Base-by-base conservation (phyloP, 2,888 invertebrate species). In the Adineta ricciae region DNA sequence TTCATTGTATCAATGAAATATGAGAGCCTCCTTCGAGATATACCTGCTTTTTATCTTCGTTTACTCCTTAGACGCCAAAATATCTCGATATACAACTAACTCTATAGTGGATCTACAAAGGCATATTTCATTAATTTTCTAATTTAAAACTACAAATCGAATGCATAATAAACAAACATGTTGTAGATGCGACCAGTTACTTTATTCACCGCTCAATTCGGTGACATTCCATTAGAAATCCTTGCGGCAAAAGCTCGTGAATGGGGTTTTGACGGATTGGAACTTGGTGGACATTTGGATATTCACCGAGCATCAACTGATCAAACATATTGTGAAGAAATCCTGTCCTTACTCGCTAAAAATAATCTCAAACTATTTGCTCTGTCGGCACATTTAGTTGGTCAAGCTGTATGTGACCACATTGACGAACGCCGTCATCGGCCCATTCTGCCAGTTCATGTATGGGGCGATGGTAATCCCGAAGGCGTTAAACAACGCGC, bases 361-460 rank as follows among this genome's bases (percentile, higher is more conserved):
- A 9, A 78, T 78, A 41, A 41, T 78, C 41, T 78, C 38, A 78
- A 78, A 41, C 3, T 41, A 14, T 78, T 38, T 38, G 78, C 78
- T 41, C 38, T 78, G 0, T 78, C 78, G 41, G 41, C 41, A 41
- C 78, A 78, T 41, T 24, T 78, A n/a, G n/a, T 78, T 78, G 41
- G 78, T n/a, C 78, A 78, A 78, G 78, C 78, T 78, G 78, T 78
- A 41, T 78, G 78, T 78, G 78, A 78, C 41, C 38, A n/a, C 41
- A 78, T 78, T 41, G 78, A 78, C n/a, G 78, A 78, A 78, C 38
- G 78, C 24, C 78, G 78, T 78, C 78, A 78, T 78, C 38, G 41
- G 41, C 41, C 38, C 0, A 78, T 78, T 19, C 41, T 78, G 4
- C 78, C 78, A n/a, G 41, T 21, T 11, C 78, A 78, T 41, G 78